Evolutionary conservation across 2,888 invertebrate species (phyloP).

Genomic region (Chrysomela aeneicollis): DNA sequence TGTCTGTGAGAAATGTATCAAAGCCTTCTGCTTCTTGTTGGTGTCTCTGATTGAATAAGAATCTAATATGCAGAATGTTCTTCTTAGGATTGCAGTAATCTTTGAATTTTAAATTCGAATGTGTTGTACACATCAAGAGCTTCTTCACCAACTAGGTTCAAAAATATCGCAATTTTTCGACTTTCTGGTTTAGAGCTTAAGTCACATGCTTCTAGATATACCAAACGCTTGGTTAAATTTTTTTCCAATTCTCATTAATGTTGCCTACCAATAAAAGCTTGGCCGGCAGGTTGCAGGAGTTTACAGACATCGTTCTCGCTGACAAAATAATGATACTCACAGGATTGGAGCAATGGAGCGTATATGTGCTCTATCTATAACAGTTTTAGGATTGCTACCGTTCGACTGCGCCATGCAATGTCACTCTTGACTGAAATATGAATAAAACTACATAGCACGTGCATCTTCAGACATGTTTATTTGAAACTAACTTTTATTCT

Average conservation of each 20-base stretch:
- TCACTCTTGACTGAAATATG: too few relatives aligned
- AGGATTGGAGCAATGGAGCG: background rate
- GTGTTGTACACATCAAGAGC: background rate
- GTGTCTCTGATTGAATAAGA: background rate
- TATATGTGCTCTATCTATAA: too few relatives aligned
- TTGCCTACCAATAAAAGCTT: background rate
- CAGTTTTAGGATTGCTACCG: too few relatives aligned
- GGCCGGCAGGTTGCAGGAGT: background rate
- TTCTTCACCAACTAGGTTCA: conserved; percentile 1
- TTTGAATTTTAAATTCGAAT: background rate
- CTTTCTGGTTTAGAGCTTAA: background rate
- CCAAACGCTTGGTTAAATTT: background rate
- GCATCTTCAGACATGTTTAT: too few relatives aligned
- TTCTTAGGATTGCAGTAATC: background rate
- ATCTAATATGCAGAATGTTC: background rate
- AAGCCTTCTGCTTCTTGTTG: conserved; percentile 3
- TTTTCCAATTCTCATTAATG: background rate
- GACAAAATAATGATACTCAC: background rate
- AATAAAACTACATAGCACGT: too few relatives aligned
- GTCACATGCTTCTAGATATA: background rate
- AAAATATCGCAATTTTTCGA: background rate
- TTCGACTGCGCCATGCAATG: too few relatives aligned
- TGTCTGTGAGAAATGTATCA: conserved; percentile 10
- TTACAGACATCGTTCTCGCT: background rate
- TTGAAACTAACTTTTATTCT: too few relatives aligned